Evolutionary conservation across 2,113 vertebrate genomes (phyloP).

Genomic region (Platycercus adscitus): DNA sequence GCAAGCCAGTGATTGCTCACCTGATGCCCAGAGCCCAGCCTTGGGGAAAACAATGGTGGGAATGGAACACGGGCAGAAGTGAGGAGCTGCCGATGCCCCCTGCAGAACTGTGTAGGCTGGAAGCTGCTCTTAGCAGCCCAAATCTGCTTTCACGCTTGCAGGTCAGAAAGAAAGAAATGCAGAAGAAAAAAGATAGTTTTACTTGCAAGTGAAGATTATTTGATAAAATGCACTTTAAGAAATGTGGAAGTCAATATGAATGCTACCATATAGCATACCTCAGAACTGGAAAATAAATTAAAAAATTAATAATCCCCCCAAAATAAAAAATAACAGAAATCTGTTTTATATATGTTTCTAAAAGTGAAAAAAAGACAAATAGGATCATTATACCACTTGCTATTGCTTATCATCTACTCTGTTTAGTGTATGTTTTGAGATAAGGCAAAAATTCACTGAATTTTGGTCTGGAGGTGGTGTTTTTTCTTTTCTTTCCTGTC

Average conservation of each 20-base stretch:
- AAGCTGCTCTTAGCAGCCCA: not conserved
- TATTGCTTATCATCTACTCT: not conserved
- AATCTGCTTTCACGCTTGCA: not conserved
- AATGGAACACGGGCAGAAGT: accelerated
- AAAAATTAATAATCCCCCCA: not conserved
- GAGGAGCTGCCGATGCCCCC: not conserved
- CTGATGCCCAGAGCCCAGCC: not conserved
- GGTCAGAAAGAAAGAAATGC: not conserved
- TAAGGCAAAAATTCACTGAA: not conserved
- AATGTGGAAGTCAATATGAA: not conserved
- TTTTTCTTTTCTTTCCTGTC: not conserved
- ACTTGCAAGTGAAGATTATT: not conserved
- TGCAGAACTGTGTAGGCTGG: not conserved
- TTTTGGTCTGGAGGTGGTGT: not conserved
- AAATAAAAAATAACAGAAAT: not conserved
- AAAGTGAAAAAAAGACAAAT: not conserved
- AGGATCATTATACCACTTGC: not conserved
- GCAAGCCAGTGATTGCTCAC: not conserved
- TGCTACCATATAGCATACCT: not conserved
- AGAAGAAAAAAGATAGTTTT: not conserved
- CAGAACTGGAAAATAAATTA: not conserved
- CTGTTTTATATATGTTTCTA: not conserved
- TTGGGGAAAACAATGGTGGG: not conserved
- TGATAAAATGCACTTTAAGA: not conserved
- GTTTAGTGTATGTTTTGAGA: not conserved